Conservation (phyloP, 2,888 invertebrate species). For the Pristionchus arcanus region DNA sequence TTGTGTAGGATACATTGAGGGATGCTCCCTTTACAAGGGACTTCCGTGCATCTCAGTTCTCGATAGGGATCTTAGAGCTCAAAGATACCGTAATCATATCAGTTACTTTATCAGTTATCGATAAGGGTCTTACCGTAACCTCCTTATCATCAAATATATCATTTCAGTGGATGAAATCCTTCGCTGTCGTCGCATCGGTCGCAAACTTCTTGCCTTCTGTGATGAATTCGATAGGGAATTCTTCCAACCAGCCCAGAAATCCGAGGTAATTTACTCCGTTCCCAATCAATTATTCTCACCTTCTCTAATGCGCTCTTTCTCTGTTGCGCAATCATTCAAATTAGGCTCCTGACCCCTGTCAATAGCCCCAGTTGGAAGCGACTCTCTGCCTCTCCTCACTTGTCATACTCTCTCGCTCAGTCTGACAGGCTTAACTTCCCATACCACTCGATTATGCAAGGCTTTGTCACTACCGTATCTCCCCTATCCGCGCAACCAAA, state of each 20-base stretch:
- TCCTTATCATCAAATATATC: background rate
- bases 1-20: background rate
- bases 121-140: background rate
- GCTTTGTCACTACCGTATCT: conserved; percentile 33
- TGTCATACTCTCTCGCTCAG: background rate
- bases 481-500: background rate
- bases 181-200: background rate
- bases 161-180: conserved; percentile 8
- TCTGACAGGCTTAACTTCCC: background rate
- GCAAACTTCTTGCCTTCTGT: background rate
- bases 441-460: background rate
- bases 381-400: background rate
- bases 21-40: background rate
- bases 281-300: conserved; percentile 53
- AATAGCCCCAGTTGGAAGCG: background rate
- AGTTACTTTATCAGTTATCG: background rate
- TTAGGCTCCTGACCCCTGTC: conserved; percentile 11
- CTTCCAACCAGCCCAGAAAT: background rate
- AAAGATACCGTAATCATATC: background rate
- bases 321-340: conserved; percentile 55
- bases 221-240: conserved; percentile 47
- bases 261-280: conserved; percentile 35
- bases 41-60: background rate
- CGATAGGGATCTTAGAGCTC: background rate
- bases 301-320: conserved; percentile 13